Conservation (phyloP, 2,888 invertebrate species). For the Rugalucina vietnamica region DNA sequence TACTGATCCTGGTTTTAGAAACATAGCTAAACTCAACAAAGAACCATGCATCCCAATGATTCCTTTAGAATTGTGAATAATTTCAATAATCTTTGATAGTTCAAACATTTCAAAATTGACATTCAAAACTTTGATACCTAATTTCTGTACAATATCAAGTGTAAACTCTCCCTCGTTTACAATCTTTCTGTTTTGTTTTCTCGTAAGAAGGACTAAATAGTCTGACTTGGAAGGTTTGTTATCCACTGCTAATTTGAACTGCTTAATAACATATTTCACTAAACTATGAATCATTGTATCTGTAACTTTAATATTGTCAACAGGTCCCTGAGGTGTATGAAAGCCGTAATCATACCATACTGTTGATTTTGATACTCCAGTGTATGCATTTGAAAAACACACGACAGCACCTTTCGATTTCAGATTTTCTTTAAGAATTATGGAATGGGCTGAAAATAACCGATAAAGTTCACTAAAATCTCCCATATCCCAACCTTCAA, state of each 20-base stretch:
- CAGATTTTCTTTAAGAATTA: conserved; percentile 69
- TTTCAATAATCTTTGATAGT: conserved; percentile 76
- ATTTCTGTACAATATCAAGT: conserved; percentile 69
- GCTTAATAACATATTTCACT: conserved; percentile 54
- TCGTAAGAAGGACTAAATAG: conserved; percentile 78
- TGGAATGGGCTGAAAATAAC: conserved; percentile 75
- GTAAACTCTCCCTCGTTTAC: conserved; percentile 84
- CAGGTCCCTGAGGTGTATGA: conserved; percentile 83
- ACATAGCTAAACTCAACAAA: conserved; percentile 83
- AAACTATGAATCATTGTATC: conserved; percentile 62
- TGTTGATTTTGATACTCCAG: conserved; percentile 83
- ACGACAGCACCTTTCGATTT: conserved; percentile 60
- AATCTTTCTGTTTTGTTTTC: conserved; percentile 84
- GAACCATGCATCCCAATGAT: conserved; percentile 85
- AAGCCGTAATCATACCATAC: conserved; percentile 86
- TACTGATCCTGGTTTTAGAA: conserved; percentile 82
- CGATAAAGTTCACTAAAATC: conserved; percentile 81
- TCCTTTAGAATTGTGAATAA: conserved; percentile 72
- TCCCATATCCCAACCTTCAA: conserved; percentile 76
- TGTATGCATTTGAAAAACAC: conserved; percentile 83
- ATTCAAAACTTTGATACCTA: conserved; percentile 74
- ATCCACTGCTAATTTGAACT: neutral
- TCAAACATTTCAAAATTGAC: conserved; percentile 76
- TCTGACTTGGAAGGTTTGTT: conserved; percentile 31
- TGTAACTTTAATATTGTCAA: conserved; percentile 66